Evolutionary conservation across 2,113 vertebrate species (phyloP).

Genomic region (Trematomus loennbergii): DNA sequence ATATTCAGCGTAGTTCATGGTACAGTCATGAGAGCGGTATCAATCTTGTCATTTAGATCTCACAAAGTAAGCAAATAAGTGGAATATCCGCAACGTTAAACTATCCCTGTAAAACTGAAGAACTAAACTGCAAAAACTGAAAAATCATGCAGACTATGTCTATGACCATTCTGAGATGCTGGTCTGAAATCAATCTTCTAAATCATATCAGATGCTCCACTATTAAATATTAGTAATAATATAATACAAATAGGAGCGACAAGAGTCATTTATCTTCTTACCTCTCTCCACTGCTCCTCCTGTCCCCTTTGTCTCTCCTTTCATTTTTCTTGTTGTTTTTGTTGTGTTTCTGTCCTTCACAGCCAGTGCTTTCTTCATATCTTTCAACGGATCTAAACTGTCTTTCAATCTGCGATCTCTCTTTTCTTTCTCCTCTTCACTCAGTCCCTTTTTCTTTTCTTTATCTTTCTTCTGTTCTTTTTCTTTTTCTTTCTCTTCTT

Average conservation of each 20-base stretch:
- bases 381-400: conserved; percentile 72
- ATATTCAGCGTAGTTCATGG: neutral
- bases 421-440: conserved; percentile 80
- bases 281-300: conserved; percentile 71
- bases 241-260: neutral
- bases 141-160: neutral
- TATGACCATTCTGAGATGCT: neutral
- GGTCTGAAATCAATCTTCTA: neutral
- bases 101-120: neutral
- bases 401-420: conserved; percentile 75
- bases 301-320: conserved; percentile 46
- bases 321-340: conserved; percentile 73
- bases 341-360: conserved; percentile 63
- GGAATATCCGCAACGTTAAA: neutral
- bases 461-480: conserved; percentile 28
- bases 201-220: neutral
- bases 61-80: neutral
- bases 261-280: conserved; percentile 32
- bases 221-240: neutral
- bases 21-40: neutral
- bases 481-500: conserved; percentile 44
- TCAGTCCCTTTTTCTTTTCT: conserved; percentile 70
- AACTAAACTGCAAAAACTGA: neutral
- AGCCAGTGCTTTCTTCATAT: conserved; percentile 81
- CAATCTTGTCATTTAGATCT: neutral